These are phyloP conservation scores for Agrenia bidenticulata DNA, from an alignment of 2,888 invertebrate genomes.

Conservation along the genomic window DNA sequence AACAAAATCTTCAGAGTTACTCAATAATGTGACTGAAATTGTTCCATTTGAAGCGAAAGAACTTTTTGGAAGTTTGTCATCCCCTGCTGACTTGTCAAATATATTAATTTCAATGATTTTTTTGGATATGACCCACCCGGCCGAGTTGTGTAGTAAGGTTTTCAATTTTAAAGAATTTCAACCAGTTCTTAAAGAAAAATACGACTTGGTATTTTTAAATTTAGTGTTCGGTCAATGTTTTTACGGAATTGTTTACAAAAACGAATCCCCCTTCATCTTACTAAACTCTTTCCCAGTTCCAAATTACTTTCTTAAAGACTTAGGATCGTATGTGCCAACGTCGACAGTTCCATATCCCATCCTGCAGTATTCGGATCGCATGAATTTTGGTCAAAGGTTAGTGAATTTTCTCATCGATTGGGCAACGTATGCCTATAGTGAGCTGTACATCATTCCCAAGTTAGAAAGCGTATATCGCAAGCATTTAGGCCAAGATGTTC, in stretches of 20 bases:
- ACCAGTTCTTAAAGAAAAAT: constrained; percentile 2
- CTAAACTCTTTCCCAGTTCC: constrained; percentile 24
- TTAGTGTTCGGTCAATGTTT: constrained; percentile 23
- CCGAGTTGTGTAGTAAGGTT: background rate
- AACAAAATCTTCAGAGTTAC: too few species aligned
- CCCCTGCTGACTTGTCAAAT: too few species aligned
- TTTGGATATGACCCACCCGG: background rate
- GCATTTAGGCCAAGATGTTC: constrained; percentile 29
- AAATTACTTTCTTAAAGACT: constrained; percentile 22
- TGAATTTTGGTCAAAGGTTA: constrained; percentile 25
- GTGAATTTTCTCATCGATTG: constrained; percentile 24
- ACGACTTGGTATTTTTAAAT: constrained; percentile 26
- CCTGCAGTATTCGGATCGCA: constrained; percentile 17
- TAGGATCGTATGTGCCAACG: constrained; percentile 22
- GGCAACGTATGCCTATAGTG: background rate
- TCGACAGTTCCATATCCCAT: constrained; percentile 26
- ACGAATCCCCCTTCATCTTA: constrained; percentile 26
- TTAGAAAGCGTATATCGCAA: constrained; percentile 28
- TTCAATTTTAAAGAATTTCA: background rate
- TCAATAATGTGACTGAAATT: too few species aligned
- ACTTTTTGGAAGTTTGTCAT: too few species aligned
- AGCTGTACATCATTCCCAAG: background rate
- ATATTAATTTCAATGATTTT: too few species aligned
- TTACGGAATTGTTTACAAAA: constrained; percentile 25
- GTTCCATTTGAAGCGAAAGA: too few species aligned